phyloP scores from a whole-genome alignment of 2,888 invertebrate genomes.

The Sympetrum striolatum region DNA sequence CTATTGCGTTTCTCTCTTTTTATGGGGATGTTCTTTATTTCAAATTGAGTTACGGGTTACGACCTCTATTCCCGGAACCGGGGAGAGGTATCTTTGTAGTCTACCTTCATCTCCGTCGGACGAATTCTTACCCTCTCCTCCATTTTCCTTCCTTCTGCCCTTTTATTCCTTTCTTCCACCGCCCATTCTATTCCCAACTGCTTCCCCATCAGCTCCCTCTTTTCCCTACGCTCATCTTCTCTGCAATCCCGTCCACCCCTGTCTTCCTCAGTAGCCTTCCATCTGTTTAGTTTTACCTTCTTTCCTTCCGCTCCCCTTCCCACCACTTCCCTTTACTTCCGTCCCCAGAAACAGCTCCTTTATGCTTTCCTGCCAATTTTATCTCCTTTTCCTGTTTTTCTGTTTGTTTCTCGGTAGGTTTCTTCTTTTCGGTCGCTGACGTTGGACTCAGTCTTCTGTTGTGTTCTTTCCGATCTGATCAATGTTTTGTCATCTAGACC shows the following conservation, averaged over 20 bases:
- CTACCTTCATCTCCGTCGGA: neutral
- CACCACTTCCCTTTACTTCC: neutral
- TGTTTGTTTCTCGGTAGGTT: no score
- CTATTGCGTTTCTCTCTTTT: neutral
- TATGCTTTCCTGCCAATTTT: no score
- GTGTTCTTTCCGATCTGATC: no score
- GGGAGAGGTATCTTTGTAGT: neutral
- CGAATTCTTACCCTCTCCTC: neutral
- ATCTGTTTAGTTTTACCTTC: neutral
- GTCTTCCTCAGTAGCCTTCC: neutral
- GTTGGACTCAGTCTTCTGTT: no score
- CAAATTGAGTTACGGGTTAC: neutral
- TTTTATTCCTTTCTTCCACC: neutral
- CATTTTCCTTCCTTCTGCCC: neutral
- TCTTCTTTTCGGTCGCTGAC: no score
- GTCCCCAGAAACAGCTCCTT: neutral
- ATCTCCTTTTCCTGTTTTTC: no score
- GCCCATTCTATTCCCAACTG: neutral
- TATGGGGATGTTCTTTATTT: neutral
- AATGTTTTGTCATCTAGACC: no score
- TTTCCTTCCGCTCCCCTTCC: neutral
- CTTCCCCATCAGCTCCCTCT: neutral
- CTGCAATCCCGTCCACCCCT: neutral
- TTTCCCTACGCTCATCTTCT: neutral
- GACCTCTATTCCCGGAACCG: neutral